Conservation (phyloP, 2,888 invertebrate species). For the Clostera curtula region DNA sequence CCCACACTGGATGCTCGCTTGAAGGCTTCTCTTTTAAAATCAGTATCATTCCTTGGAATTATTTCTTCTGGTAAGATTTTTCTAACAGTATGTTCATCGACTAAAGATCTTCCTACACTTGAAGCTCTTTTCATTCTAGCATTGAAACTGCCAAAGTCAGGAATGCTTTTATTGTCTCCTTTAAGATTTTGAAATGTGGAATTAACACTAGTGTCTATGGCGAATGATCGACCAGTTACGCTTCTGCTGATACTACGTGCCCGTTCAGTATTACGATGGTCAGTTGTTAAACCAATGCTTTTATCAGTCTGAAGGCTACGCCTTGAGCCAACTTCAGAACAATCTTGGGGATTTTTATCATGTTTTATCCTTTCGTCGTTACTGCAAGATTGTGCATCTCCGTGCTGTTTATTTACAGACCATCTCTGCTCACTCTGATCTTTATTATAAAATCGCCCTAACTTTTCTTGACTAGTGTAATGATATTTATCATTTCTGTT, state of each 20-base stretch:
- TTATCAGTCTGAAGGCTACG: conserved; percentile 28
- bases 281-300: conserved; percentile 28
- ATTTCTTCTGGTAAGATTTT: conserved; percentile 5
- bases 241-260: conserved; percentile 24
- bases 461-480: conserved; percentile 12
- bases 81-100: conserved; percentile 22
- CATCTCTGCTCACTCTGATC: conserved; percentile 11
- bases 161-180: conserved; percentile 25
- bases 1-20: conserved; percentile 55
- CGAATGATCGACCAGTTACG: conserved; percentile 41
- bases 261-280: conserved; percentile 16
- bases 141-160: conserved; percentile 35
- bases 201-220: conserved; percentile 55
- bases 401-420: conserved; percentile 14
- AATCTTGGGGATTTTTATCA: too few species aligned
- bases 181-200: conserved; percentile 47
- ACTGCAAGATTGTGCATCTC: conserved; percentile 16
- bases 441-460: conserved; percentile 12
- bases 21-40: conserved; percentile 24
- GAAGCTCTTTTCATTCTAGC: conserved; percentile 45
- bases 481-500: conserved; percentile 28
- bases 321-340: conserved; percentile 22
- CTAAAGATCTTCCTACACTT: conserved; percentile 51
- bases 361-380: conserved; percentile 27
- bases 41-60: conserved; percentile 4